Base-by-base conservation (phyloP, 2,113 vertebrate species). In the Tragelaphus buxtoni region DNA sequence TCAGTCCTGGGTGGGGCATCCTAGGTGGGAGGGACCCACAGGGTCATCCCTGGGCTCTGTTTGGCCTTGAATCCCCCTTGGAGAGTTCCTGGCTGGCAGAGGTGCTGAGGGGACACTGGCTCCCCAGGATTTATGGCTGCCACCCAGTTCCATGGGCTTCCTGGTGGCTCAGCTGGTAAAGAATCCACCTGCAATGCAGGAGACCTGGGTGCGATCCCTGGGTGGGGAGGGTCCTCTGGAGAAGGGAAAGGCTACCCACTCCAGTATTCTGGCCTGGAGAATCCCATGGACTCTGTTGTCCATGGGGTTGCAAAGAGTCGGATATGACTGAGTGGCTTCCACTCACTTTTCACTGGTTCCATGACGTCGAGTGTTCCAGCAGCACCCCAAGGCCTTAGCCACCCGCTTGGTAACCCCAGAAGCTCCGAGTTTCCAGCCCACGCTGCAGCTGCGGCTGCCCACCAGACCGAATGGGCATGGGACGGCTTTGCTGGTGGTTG, bases 331-430 rank as follows among this genome's bases (percentile, higher is more conserved):
- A 69, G n/a, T 1, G 4, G 32, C n/a, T 69, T 69, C 32, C 32
- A 35, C 63, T 69, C 63, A 35, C 8, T 69, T 10, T 69, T 69
- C 63, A 69, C 17, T 20, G 13, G 4, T 24, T 12, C 16, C 9
- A 0, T 11, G 45, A n/a, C 26, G 4, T 26, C 0, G 35, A 42
- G 4, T 30, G 3, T 72, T n/a, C 53, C 35, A 28, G 58, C 17
- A 30, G 35, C 5, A 3, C 9, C 28, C 2, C 7, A 20, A 14
- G 13, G 72, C 30, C 9, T 14, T 4, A 53, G 42, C 81, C n/a
- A 47, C 45, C 24, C 5, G 1, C 65, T 28, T 1, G 1, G 20
- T 16, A 6, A 42, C 13, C 4, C 4, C 0, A 1, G 49, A 18
- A 58, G 28, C n/a, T 63, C 4, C 8, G n/a, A 10, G 9, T 28